Percentiles rank a stretch among this genome's conserved stretches.
Evolutionary conservation across 2,797 vertebrate genomes (phyloP).

Genomic region (Lagodon rhomboides): DNA sequence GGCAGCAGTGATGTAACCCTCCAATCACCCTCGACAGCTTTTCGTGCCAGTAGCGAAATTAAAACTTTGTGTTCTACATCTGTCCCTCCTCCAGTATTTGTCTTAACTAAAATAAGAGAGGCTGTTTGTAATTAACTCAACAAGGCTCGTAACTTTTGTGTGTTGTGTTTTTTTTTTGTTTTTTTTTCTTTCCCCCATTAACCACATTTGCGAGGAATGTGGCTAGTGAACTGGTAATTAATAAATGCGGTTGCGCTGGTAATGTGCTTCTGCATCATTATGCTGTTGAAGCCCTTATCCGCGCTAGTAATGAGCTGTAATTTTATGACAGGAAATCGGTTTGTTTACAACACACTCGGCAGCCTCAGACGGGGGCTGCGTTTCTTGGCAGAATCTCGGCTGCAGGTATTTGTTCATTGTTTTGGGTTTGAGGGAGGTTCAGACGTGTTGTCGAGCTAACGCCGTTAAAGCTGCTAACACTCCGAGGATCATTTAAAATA

Average conservation of each 20-base stretch:
- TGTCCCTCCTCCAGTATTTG: slow-evolving; percentile 69
- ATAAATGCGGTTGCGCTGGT: slow-evolving; percentile 80
- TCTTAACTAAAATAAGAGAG: slow-evolving; percentile 69
- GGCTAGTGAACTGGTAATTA: slow-evolving; percentile 82
- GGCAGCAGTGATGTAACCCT: slow-evolving; percentile 89
- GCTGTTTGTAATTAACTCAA: slow-evolving; percentile 85
- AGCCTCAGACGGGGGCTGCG: slow-evolving; percentile 52
- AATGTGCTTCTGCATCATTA: slow-evolving; percentile 84
- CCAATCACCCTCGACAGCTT: slow-evolving; percentile 89
- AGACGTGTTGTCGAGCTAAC: slow-evolving; percentile 31
- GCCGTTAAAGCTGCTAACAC: slow-evolving; percentile 29
- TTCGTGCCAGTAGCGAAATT: slow-evolving; percentile 89
- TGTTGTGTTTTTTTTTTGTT: neutral
- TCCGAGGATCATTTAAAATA: slow-evolving; percentile 33
- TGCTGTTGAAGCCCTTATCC: slow-evolving; percentile 77
- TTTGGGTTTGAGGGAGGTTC: slow-evolving; percentile 30
- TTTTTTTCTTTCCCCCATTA: slow-evolving; percentile 56
- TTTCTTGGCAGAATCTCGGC: slow-evolving; percentile 50
- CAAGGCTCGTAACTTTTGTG: slow-evolving; percentile 71
- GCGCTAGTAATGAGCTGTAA: slow-evolving; percentile 81
- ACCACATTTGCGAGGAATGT: slow-evolving; percentile 76
- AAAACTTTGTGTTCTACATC: slow-evolving; percentile 78
- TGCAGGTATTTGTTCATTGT: slow-evolving; percentile 62
- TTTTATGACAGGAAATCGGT: slow-evolving; percentile 83
- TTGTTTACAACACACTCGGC: slow-evolving; percentile 82